Evolutionary conservation across 2,113 vertebrate genomes (phyloP), one percentile per base, ranked within the genome.

Genomic region (Zeus faber): DNA sequence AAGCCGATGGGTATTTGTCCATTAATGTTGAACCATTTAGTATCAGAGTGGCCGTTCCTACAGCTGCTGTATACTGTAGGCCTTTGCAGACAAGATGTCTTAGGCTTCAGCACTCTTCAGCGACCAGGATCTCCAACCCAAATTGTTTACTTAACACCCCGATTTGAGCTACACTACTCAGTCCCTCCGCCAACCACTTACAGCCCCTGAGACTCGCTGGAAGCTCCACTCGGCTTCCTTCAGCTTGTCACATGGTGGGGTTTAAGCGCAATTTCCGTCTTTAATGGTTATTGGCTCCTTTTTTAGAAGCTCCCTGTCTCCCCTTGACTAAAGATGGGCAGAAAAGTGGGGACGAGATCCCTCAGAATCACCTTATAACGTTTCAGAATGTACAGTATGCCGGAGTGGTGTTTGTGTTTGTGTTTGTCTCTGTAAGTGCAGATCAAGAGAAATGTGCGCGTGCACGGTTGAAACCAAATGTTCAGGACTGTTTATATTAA

Each of bases 91-190:
- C 67, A 74, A 57, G 17, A 50, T 9, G 14, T 62, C 47, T 72
- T 58, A 46, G 29, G 44, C 63, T 80, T 73, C 62, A 63, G 37
- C 29, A 63, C 20, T 67, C 69, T 49, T 39, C 56, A 69, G 49
- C 51, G 49, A 54, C 65, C 4, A 23, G 54, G 63, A 58, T 50
- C 54, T 65, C 55, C 61, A 79, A 79, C 62, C 54, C 65, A 85
- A 82, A 83, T 72, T 46, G 54, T 77, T 83, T 77, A 79, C 73
- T 73, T 67, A 62, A 76, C 54, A 69, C 52, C 41, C 13, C 25
- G 60, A 43, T 59, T 54, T 49, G 41, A 76, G 66, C 50, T 67
- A 46, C 52, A 13, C n/a, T 5, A 49, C 57, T 65, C 25, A 44
- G 54, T 37, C 51, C 17, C 46, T 31, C 46, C 46, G 40, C 6